Percentiles rank a stretch among this genome's conserved stretches.
Conservation (phyloP, 2,797 vertebrate species). For the Manis javanica region DNA sequence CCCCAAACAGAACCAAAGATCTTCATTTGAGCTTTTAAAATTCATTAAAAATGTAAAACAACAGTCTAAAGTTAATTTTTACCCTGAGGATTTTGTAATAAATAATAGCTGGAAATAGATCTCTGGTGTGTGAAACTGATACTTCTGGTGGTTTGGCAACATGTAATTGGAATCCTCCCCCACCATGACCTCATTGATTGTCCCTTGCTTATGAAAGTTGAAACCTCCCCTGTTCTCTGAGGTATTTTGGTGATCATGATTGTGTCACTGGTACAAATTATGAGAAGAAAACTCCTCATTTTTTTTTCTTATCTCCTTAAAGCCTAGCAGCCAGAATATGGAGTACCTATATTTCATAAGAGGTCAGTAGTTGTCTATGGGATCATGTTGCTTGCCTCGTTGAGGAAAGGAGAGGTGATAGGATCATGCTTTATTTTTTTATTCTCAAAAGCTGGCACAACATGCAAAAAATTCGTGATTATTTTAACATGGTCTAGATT, state of each 20-base stretch:
- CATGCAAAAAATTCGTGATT: background rate
- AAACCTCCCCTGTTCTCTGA: slow-evolving; percentile 47
- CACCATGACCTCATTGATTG: slow-evolving; percentile 37
- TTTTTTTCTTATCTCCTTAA: background rate
- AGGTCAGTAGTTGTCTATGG: background rate
- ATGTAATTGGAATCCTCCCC: slow-evolving; percentile 67
- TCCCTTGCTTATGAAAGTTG: slow-evolving; percentile 59
- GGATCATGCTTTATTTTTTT: background rate
- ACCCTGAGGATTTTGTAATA: slow-evolving; percentile 58
- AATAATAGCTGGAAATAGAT: slow-evolving; percentile 55
- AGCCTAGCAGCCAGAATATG: background rate
- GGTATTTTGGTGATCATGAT: background rate
- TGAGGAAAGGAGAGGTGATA: background rate
- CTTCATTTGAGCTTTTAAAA: slow-evolving; percentile 50
- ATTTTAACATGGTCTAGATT: background rate
- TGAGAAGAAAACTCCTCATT: background rate
- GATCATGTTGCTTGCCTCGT: background rate
- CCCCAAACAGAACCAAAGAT: background rate
- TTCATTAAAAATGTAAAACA: slow-evolving; percentile 61
- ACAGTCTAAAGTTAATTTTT: slow-evolving; percentile 57
- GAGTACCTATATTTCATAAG: background rate
- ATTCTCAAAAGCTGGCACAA: background rate
- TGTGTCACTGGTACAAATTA: background rate
- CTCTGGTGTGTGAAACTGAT: slow-evolving; percentile 70
- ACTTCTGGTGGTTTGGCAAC: slow-evolving; percentile 32